phyloP scores from a whole-genome alignment of 2,113 vertebrate genomes.

The Tricholaema leucomelas region DNA sequence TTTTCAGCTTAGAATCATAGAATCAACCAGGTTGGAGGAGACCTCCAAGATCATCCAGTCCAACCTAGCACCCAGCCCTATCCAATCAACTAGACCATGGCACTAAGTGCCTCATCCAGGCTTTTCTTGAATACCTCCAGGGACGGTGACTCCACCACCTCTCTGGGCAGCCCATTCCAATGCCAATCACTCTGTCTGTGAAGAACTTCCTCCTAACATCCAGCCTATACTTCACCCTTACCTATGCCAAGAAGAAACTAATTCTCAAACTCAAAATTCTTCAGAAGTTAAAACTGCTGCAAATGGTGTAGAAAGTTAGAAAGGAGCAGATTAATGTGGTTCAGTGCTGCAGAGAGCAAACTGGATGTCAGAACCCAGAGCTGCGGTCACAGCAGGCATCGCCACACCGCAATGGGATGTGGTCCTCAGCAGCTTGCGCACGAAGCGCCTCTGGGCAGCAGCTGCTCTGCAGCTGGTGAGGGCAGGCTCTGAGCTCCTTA shows the following conservation, averaged over 20 bases:
- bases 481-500: neutral
- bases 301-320: neutral
- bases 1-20: no score
- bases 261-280: neutral
- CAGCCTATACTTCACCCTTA: neutral
- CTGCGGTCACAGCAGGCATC: fast-evolving
- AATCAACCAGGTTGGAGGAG: no score
- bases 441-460: neutral
- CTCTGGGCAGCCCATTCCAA: no score
- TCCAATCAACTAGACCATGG: no score
- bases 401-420: neutral
- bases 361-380: neutral
- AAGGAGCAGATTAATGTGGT: fast-evolving
- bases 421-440: neutral
- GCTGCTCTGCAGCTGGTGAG: neutral
- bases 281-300: neutral
- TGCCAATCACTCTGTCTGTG: no score
- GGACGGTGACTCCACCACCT: no score
- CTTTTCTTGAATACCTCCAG: no score
- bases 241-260: neutral
- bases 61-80: no score
- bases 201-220: no score
- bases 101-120: no score
- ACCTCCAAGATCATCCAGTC: no score
- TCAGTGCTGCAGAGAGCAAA: neutral